Evolutionary conservation across 2,888 invertebrate genomes (phyloP).

Genomic region (Dascillus cervinus): DNA sequence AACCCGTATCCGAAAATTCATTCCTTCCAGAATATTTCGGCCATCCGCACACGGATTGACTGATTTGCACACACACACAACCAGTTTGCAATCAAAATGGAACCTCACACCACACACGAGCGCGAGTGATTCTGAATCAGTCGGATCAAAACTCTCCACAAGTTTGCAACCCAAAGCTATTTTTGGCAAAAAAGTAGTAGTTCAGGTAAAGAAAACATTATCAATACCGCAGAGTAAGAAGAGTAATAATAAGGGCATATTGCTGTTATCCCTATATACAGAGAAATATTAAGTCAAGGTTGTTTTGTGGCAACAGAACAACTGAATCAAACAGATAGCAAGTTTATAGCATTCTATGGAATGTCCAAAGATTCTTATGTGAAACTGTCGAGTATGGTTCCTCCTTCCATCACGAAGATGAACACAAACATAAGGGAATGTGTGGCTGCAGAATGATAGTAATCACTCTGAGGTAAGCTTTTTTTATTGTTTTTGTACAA

Average conservation of each 20-base stretch:
- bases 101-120: background rate
- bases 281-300: slow-evolving; percentile 4
- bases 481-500: slow-evolving; percentile 3
- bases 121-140: background rate
- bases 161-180: background rate
- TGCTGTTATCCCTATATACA: slow-evolving; percentile 3
- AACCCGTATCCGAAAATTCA: too few relatives aligned
- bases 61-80: slow-evolving; percentile 1
- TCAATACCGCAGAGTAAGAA: slow-evolving; percentile 4
- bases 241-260: slow-evolving; percentile 1
- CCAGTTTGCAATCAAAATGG: background rate
- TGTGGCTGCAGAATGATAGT: slow-evolving; percentile 5
- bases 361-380: slow-evolving; percentile 6
- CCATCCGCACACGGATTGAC: background rate
- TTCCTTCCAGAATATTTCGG: too few relatives aligned
- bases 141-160: background rate
- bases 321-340: slow-evolving; percentile 5
- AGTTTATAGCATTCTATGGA: slow-evolving; percentile 7
- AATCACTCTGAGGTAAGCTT: slow-evolving; percentile 5
- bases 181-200: slow-evolving; percentile 2
- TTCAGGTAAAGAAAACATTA: slow-evolving; percentile 6
- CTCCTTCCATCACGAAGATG: slow-evolving; percentile 4
- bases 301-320: slow-evolving; percentile 6
- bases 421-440: slow-evolving; percentile 6
- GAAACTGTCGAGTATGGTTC: slow-evolving; percentile 6